Conservation (phyloP, 2,113 vertebrate genomes). For the Dinomys branickii region DNA sequence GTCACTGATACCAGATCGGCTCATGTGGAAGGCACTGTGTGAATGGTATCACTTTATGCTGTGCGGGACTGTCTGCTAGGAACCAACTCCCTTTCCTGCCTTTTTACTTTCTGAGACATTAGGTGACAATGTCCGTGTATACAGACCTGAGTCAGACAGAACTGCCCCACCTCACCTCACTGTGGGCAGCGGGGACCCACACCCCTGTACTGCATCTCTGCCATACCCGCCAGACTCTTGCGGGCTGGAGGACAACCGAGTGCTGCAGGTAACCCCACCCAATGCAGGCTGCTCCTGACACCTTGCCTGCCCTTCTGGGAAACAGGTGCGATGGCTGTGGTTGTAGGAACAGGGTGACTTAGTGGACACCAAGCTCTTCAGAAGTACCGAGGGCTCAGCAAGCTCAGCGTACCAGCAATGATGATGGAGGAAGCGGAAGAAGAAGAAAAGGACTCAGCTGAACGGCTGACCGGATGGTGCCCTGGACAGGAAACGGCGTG, state of each 20-base stretch:
- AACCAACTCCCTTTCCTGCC: background rate
- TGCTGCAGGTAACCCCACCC: background rate
- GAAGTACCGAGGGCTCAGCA: fast-evolving
- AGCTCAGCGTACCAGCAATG: background rate
- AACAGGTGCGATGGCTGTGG: fast-evolving
- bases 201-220: background rate
- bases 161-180: background rate
- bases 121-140: too few relatives aligned
- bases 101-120: background rate
- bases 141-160: too few relatives aligned
- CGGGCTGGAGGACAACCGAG: background rate
- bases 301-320: background rate
- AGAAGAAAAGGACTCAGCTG: background rate
- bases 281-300: background rate
- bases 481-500: background rate
- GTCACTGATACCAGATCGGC: background rate
- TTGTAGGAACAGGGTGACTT: background rate
- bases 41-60: background rate
- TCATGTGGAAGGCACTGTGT: fast-evolving
- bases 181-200: fast-evolving
- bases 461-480: background rate
- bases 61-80: background rate
- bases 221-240: fast-evolving
- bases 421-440: fast-evolving
- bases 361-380: background rate